A percentile compares a stretch with the other conserved stretches of the same genome.
phyloP scores from a whole-genome alignment of 2,888 invertebrate species.

The Brachynemurus nebulosus region DNA sequence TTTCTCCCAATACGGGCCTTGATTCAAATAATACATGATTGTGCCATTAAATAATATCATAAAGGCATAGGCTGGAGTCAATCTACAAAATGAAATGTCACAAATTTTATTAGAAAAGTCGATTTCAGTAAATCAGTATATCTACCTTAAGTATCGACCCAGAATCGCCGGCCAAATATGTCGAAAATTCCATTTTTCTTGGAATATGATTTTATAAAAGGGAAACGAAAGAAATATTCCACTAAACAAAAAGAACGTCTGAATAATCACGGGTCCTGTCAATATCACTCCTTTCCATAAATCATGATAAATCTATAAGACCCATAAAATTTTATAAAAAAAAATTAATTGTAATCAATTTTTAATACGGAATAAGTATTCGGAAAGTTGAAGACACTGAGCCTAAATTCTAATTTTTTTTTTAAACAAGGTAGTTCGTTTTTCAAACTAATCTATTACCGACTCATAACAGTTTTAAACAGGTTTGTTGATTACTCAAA shows the following conservation, averaged over 20 bases:
- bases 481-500: too few relatives aligned
- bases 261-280: not conserved
- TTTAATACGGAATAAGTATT: too few relatives aligned
- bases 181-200: not conserved
- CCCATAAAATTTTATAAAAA: too few relatives aligned
- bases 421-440: too few relatives aligned
- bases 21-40: constrained; percentile 22
- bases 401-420: too few relatives aligned
- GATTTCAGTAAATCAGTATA: not conserved
- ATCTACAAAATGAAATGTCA: constrained; percentile 15
- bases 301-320: too few relatives aligned
- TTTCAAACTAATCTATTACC: too few relatives aligned
- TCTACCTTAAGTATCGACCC: not conserved
- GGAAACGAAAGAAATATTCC: not conserved
- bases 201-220: not conserved
- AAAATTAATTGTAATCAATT: too few relatives aligned
- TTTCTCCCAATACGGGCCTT: constrained; percentile 24
- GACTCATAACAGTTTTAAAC: too few relatives aligned
- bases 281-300: too few relatives aligned
- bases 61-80: constrained; percentile 23
- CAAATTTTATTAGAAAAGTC: not conserved
- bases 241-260: not conserved
- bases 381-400: too few relatives aligned
- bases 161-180: not conserved
- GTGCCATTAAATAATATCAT: constrained; percentile 22